phyloP scores from a whole-genome alignment of 2,113 vertebrate genomes.

The Dendropsophus ebraccatus region DNA sequence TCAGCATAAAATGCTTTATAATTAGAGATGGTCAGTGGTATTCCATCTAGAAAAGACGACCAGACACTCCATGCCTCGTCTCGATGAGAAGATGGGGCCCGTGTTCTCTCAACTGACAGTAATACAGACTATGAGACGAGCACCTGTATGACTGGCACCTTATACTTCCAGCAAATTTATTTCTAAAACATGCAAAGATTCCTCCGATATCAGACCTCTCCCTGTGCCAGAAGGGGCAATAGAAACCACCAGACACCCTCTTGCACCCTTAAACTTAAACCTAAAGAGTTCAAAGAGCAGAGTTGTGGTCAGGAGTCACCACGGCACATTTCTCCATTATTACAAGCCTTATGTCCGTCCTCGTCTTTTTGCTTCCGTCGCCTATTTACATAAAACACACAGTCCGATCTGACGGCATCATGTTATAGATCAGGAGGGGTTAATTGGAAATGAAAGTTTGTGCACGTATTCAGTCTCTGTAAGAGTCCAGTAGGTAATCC shows the following conservation, averaged over 20 bases:
- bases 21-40: constrained; percentile 60
- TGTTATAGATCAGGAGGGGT: no score
- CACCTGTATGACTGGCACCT: neutral
- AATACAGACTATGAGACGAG: neutral
- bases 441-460: no score
- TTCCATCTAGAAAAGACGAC: neutral
- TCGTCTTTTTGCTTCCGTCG: no score
- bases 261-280: neutral
- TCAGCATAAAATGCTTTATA: constrained; percentile 67
- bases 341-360: no score
- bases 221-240: neutral
- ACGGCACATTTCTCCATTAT: neutral
- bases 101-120: neutral
- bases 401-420: no score
- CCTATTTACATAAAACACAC: no score
- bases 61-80: neutral
- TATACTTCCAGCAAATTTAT: neutral
- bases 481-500: no score
- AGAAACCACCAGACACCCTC: neutral
- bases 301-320: neutral
- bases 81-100: neutral
- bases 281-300: neutral
- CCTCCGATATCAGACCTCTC: neutral
- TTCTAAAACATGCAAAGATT: neutral
- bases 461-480: no score